A percentile compares a stretch with the other conserved stretches of the same genome.
Evolutionary conservation across 2,888 invertebrate genomes (phyloP).

Genomic region (Leptinotarsa peninsularis): DNA sequence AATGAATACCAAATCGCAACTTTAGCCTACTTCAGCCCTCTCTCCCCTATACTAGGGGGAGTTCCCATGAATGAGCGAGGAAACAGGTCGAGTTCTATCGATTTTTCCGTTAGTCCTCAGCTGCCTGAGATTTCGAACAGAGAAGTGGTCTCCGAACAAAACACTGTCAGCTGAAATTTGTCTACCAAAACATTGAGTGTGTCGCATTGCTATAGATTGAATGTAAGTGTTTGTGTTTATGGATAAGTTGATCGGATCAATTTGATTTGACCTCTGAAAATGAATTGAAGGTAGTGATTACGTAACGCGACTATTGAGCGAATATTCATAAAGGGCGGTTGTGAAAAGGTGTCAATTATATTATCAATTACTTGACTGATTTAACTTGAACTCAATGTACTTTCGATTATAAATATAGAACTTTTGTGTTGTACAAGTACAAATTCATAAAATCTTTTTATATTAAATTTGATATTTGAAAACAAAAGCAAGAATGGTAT

Average conservation of each 20-base stretch:
- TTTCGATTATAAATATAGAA: too few relatives aligned
- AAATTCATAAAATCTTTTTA: too few relatives aligned
- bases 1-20: slow-evolving; percentile 5
- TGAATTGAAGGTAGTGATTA: neutral
- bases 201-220: neutral
- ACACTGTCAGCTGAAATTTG: slow-evolving; percentile 18
- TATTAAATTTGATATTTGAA: too few relatives aligned
- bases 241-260: neutral
- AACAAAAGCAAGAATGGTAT: too few relatives aligned
- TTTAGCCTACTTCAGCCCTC: slow-evolving; percentile 3
- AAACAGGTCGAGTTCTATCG: slow-evolving; percentile 21
- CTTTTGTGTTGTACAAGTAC: too few relatives aligned
- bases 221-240: slow-evolving; percentile 3
- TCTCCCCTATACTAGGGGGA: slow-evolving; percentile 4
- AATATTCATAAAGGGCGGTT: too few relatives aligned
- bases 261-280: neutral
- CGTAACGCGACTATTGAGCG: neutral
- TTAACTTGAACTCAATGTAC: too few relatives aligned
- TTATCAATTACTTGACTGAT: too few relatives aligned
- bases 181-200: slow-evolving; percentile 10
- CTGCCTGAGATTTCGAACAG: slow-evolving; percentile 2
- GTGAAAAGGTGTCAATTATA: too few relatives aligned
- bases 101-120: slow-evolving; percentile 15
- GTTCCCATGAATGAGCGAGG: slow-evolving; percentile 7
- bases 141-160: slow-evolving; percentile 13